Evolutionary conservation across 2,113 vertebrate genomes (phyloP), one percentile per base, ranked within the genome.

Genomic region (Todiramphus saurophagus): DNA sequence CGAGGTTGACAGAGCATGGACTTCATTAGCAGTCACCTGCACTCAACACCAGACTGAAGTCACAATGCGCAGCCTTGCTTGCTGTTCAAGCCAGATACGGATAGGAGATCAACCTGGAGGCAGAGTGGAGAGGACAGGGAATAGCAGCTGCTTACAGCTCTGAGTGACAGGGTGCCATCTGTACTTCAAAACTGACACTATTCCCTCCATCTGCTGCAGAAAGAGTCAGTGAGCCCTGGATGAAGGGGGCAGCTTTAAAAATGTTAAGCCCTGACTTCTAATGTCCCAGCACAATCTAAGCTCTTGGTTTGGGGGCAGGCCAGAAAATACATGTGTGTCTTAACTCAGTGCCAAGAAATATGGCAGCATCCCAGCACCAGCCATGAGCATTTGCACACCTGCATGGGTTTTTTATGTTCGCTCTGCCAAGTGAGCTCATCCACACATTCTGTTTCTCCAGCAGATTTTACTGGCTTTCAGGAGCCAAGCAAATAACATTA

Each of bases 401-500:
- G 83, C 3, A 2, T 7, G 13, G 16, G 13, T 17, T 68, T 95
- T 62, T 64, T 60, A 19, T 35, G 35, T 72, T 76, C 28, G 0
- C 59, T 83, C 63, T 79, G 83, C 87, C 83, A 86, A 62, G 28
- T 15, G 37, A 90, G 68, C 51, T 95, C 67, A 83, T 79, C 92
- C 13, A 2, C 68, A 86, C 74, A 78, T 74, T 74, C 59, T 88
- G 53, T 88, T 92, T 83, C 53, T 95, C 70, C 11, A 33, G 92
- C 81, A 91, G 67, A 67, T 93, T 91, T 41, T 59, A 48, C 24
- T 59, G 30, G 63, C 74, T 85, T 90, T 78, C 64, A 85, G 78
- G 37, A 92, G 83, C 63, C 5, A 0, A 91, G 75, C 25, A 94
- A 95, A 95, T 73, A 89, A 94, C 90, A 90, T 73, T 83, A 83